A percentile compares a stretch with the other conserved stretches of the same genome.
phyloP scores from a whole-genome alignment of 1,140 invertebrate species.

The Neoseiulus cucumeris region DNA sequence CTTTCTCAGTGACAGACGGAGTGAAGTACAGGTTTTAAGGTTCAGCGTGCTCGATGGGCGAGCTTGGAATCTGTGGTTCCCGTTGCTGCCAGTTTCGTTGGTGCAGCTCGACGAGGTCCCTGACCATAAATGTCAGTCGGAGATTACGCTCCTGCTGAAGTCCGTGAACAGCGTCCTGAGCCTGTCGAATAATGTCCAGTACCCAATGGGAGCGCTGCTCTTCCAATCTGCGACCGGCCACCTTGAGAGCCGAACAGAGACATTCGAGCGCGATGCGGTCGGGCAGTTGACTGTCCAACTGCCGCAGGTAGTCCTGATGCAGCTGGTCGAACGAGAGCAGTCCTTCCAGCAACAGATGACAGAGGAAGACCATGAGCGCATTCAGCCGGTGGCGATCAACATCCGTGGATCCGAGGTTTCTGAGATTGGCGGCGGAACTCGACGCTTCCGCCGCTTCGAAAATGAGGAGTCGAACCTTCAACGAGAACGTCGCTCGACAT shows the following conservation, averaged over 20 bases:
- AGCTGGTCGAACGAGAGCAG: conserved; percentile 3
- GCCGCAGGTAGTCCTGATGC: neutral
- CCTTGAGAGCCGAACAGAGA: neutral
- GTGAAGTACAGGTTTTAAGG: neutral
- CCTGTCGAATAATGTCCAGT: neutral
- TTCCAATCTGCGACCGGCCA: neutral
- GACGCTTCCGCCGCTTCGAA: neutral
- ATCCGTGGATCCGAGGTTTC: neutral
- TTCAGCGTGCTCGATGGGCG: neutral
- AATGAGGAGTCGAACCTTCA: neutral
- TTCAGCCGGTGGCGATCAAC: neutral
- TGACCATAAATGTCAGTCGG: neutral
- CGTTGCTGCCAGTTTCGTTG: conserved; percentile 6
- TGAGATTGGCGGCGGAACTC: neutral
- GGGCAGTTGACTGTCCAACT: neutral
- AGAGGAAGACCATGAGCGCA: conserved; percentile 1
- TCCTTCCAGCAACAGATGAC: neutral
- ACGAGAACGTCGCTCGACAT: neutral
- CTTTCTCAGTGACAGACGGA: too few species aligned
- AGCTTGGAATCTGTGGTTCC: neutral
- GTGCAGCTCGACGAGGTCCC: conserved; percentile 8
- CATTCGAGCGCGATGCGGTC: neutral
- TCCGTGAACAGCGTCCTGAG: neutral
- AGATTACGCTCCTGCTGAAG: neutral
- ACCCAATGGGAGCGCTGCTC: neutral